These are phyloP conservation scores for Lamellibrachia columna DNA, from an alignment of 2,888 invertebrate species.

Conservation along the genomic window DNA sequence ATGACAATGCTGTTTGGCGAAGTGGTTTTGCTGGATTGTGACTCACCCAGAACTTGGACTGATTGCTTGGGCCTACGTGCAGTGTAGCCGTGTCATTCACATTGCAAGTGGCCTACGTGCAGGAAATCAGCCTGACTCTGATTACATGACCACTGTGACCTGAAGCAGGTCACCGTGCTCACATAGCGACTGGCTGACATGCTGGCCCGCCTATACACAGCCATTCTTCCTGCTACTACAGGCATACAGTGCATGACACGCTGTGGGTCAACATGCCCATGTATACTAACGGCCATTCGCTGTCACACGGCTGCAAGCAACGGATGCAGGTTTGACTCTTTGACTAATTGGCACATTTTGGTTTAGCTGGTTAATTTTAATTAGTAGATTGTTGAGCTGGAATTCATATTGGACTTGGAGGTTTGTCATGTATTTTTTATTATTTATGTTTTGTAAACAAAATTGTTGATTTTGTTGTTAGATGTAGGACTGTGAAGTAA, in stretches of 20 bases:
- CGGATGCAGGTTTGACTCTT: not conserved
- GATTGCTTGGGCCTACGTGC: not conserved
- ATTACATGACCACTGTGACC: not conserved
- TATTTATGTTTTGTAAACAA: not conserved
- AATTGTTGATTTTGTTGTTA: not conserved
- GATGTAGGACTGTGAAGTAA: not conserved
- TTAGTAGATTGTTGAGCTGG: not conserved
- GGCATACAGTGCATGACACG: not conserved
- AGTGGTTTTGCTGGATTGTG: not conserved
- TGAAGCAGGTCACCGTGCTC: not conserved
- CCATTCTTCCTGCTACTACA: not conserved
- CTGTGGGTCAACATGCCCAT: not conserved
- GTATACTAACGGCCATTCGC: not conserved
- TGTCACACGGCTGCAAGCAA: not conserved
- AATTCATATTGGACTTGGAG: not conserved
- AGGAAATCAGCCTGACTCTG: not conserved
- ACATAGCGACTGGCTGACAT: not conserved
- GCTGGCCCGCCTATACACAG: not conserved
- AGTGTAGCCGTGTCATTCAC: not conserved
- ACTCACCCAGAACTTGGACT: not conserved
- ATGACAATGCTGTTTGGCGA: not conserved
- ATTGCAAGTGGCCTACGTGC: slow-evolving; percentile 3
- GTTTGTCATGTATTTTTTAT: not conserved
- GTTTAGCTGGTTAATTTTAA: not conserved
- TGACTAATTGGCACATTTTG: not conserved